Conservation (phyloP, 1,140 invertebrate genomes). For the Ganaspis sp. region DNA sequence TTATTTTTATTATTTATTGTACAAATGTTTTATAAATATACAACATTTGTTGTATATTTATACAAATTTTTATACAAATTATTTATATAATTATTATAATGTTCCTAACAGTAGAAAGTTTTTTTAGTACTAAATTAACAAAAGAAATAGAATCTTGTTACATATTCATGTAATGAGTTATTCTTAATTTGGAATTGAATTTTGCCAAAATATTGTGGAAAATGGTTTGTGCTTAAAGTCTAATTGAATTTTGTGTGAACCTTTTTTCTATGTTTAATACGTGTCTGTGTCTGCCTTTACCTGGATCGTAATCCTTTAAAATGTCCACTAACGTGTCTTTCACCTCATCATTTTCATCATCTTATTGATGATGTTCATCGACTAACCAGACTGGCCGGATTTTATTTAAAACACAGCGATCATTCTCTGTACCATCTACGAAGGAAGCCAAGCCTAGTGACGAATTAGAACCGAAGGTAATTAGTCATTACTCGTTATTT, state of each 20-base stretch:
- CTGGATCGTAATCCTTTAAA: slow-evolving; percentile 56
- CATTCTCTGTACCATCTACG: slow-evolving; percentile 92
- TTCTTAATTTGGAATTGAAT: not conserved
- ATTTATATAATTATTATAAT: too few species aligned
- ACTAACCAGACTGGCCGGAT: slow-evolving; percentile 81
- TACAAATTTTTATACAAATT: too few species aligned
- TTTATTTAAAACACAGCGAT: slow-evolving; percentile 93
- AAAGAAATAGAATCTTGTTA: too few species aligned
- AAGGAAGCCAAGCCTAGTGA: slow-evolving; percentile 80
- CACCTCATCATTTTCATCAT: slow-evolving; percentile 44
- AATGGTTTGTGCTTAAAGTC: slow-evolving; percentile 25
- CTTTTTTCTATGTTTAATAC: slow-evolving; percentile 60
- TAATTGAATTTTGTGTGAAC: slow-evolving; percentile 14
- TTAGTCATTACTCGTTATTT: not conserved
- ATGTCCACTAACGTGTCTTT: slow-evolving; percentile 55
- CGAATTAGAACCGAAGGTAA: slow-evolving; percentile 66
- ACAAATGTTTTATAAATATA: too few species aligned
- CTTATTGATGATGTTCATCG: slow-evolving; percentile 44
- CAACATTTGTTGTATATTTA: too few species aligned
- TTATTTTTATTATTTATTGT: too few species aligned
- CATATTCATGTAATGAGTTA: not conserved
- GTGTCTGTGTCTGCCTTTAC: slow-evolving; percentile 59
- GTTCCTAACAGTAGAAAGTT: too few species aligned
- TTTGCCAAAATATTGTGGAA: not conserved
- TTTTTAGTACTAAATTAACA: too few species aligned